Conservation (phyloP, 1,140 invertebrate species). For the Caenorhabditis tropicalis region DNA sequence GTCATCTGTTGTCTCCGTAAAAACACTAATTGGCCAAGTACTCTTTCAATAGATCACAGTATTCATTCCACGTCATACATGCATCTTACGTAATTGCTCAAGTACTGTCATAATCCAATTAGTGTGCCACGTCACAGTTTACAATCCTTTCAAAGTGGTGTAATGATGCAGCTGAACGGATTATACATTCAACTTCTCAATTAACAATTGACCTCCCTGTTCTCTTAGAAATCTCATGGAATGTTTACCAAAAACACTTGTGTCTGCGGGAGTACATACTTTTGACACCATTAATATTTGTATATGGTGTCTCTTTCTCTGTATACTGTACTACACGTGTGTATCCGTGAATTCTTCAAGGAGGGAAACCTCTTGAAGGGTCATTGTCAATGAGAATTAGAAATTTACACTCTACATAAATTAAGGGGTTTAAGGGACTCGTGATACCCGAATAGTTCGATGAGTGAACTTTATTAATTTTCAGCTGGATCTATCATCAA, state of each 20-base stretch:
- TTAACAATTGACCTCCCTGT: no score
- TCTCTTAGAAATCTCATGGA: not conserved
- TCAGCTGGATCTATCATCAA: conserved; percentile 65
- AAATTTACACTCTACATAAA: no score
- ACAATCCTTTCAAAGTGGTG: no score
- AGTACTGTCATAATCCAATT: not conserved
- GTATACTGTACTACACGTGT: not conserved
- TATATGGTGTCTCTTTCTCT: not conserved
- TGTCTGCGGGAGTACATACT: not conserved
- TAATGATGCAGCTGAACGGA: no score
- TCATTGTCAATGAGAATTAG: not conserved
- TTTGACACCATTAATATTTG: conserved; percentile 33
- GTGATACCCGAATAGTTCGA: not conserved
- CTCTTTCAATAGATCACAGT: not conserved
- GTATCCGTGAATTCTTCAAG: not conserved
- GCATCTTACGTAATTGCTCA: not conserved
- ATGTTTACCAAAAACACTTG: conserved; percentile 43
- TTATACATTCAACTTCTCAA: no score
- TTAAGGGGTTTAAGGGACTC: not conserved
- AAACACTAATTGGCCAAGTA: no score
- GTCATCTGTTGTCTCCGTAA: no score
- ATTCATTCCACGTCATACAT: not conserved
- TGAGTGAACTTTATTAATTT: conserved; percentile 10
- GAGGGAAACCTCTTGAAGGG: not conserved
- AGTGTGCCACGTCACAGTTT: not conserved